Evolutionary conservation across 2,888 invertebrate species (phyloP), one percentile per base, ranked within the genome.

Genomic region (Sphaerophoria taeniata): DNA sequence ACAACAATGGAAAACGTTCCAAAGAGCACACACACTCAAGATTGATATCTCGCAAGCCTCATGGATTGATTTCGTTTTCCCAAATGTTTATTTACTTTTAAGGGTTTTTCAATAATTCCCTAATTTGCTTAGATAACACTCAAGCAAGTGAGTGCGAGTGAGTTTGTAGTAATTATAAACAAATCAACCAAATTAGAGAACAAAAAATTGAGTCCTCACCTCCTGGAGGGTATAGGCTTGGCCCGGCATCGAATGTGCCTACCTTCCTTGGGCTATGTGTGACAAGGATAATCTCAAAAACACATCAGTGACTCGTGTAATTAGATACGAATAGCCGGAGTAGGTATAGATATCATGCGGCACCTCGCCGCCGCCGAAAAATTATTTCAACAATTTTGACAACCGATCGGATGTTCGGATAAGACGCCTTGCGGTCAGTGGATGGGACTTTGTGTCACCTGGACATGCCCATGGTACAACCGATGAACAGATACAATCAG

Each of bases 81-180:
- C n/a, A 7, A 53, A 67, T 51, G 67, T 67, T 67, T 55, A 55
- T 55, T 71, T 47, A 45, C 39, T 60, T 60, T 39, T 60, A 60
- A 74, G 58, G 65, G 80, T 47, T 85, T 85, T 85, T 85, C 85
- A 85, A 85, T 85, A 85, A 85, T 85, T 73, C 69, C 72, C 73
- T 73, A 70, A 85, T 81, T 81, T 85, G 73, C 39, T 65, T 73
- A 79, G 55, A 72, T 58, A 70, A 60, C 61, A 61, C 36, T 43
- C 36, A 61, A 53, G n/a, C 12, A 9, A 9, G 43, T 24, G 12
- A 43, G 9, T 39, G 39, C 53, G 65, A 65, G 67, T 39, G 56
- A 69, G 39, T 43, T 47, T 69, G 70, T 24, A 24, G 63, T 81
- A 81, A 85, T 85, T 85, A 85, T 81, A 85, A 85, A 70, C 77